Base-by-base conservation (phyloP, 2,113 vertebrate genomes). In the Mastomys coucha region DNA sequence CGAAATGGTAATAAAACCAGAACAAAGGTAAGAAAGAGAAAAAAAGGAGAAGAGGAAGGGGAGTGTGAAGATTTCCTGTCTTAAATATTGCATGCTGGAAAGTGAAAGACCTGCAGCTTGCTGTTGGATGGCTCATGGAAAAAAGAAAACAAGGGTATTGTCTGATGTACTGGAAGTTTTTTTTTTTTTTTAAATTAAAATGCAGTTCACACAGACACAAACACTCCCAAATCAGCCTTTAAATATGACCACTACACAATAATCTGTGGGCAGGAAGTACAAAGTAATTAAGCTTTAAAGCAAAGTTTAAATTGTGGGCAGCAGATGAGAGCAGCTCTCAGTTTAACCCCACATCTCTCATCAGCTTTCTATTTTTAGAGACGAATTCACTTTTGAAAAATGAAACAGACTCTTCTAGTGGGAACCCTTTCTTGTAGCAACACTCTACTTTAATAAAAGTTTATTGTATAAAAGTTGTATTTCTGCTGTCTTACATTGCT, bases 351-450 rank as follows among this genome's bases (percentile, higher is more conserved):
- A 10, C 39, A 10, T 56, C 73, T 16, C 20, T 42, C 39, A 12
- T 36, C 80, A 67, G 42, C 86, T 6, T 82, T 81, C 49, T 94
- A 53, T 31, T 42, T 95, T 36, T 20, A 86, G 19, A 56, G 63
- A 36, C 76, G 63, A 96, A 91, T 90, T 91, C 39, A 84, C 26
- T 82, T 96, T 60, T 80, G 45, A 91, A 96, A 96, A 96, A 90
- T 90, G 56, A 76, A 85, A 24, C 17, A n/a, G 3, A 87, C 0
- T 24, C 12, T 80, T 89, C 78, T 31, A 12, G 93, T 11, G 53
- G 65, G 26, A 1, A 69, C 36, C 3, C 0, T 16, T 49, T 58
- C 73, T 78, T 85, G 1, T 3, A 72, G 20, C 20, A 49, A 58
- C 28, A 20, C 53, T 88, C 14, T n/a, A 88, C 56, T 87, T 93